Percentiles rank a stretch among this genome's conserved stretches.
These are phyloP conservation scores for Varroa destructor DNA, from an alignment of 1,140 invertebrate species.

Conservation along the genomic window DNA sequence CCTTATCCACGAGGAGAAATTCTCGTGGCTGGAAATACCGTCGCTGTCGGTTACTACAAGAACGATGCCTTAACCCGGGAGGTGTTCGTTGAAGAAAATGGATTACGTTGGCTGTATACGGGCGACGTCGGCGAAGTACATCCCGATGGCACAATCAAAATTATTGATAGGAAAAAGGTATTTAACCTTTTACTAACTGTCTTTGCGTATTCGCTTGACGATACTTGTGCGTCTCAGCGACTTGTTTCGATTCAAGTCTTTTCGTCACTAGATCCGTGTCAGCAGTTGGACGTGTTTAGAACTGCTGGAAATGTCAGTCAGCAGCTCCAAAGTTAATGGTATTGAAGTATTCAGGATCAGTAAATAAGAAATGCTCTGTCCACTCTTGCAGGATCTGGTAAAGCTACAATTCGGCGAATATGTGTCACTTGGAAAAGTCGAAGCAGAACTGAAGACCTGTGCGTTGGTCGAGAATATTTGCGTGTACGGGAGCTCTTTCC, in stretches of 20 bases:
- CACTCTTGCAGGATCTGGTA: conserved; percentile 44
- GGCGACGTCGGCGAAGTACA: conserved; percentile 92
- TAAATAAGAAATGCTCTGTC: too few species aligned
- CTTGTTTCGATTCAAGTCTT: too few species aligned
- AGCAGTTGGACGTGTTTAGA: too few species aligned
- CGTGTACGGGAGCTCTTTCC: conserved; percentile 72
- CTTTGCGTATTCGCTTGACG: too few species aligned
- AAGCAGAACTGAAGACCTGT: conserved; percentile 79
- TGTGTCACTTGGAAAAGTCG: conserved; percentile 69
- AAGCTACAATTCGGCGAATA: conserved; percentile 48
- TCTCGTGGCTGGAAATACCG: conserved; percentile 74
- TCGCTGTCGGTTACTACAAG: conserved; percentile 87
- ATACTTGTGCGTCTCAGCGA: too few species aligned
- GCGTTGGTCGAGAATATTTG: conserved; percentile 92
- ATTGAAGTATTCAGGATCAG: too few species aligned
- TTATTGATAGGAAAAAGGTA: conserved; percentile 61
- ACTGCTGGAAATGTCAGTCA: too few species aligned
- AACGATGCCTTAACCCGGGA: conserved; percentile 72
- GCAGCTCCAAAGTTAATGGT: too few species aligned
- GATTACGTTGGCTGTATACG: conserved; percentile 76
- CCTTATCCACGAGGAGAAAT: conserved; percentile 85
- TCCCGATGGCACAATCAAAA: conserved; percentile 78
- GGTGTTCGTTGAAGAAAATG: conserved; percentile 68
- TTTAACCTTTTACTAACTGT: too few species aligned
- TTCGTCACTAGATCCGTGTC: too few species aligned